Conservation (phyloP, 2,888 invertebrate genomes). For the Plebejus melissa region DNA sequence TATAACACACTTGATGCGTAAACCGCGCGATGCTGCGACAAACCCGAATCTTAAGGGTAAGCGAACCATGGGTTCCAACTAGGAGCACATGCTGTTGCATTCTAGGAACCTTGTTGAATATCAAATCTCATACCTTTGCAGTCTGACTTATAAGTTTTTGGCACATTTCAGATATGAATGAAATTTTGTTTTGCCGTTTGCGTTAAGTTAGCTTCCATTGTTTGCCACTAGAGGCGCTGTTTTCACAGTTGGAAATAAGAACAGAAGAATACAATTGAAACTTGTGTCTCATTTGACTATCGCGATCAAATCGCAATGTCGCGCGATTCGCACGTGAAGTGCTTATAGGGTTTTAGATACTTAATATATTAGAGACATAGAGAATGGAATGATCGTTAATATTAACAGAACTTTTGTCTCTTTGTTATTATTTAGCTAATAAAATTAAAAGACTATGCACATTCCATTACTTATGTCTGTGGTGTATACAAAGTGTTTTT, state of each 20-base stretch:
- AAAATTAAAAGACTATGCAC: not conserved
- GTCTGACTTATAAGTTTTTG: too few relatives aligned
- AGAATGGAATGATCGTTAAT: not conserved
- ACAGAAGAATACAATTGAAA: too few relatives aligned
- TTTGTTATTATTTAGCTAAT: not conserved
- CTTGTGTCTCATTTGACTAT: not conserved
- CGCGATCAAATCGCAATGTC: not conserved
- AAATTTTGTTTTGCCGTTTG: too few relatives aligned
- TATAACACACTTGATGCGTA: not conserved
- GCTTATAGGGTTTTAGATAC: not conserved
- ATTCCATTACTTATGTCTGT: not conserved
- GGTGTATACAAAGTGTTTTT: not conserved
- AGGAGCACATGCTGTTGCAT: too few relatives aligned
- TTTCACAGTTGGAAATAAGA: too few relatives aligned
- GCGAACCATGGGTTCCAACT: not conserved
- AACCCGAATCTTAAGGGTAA: not conserved
- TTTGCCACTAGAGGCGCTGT: too few relatives aligned
- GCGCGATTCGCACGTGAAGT: not conserved
- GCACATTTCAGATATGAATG: too few relatives aligned
- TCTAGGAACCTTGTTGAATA: too few relatives aligned
- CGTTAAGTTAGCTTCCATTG: too few relatives aligned
- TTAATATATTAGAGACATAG: not conserved
- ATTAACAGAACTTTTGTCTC: slow-evolving; percentile 2
- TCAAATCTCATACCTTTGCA: too few relatives aligned
- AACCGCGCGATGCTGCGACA: not conserved